Evolutionary conservation across 2,888 invertebrate genomes (phyloP).

Genomic region (Ophraella communa): DNA sequence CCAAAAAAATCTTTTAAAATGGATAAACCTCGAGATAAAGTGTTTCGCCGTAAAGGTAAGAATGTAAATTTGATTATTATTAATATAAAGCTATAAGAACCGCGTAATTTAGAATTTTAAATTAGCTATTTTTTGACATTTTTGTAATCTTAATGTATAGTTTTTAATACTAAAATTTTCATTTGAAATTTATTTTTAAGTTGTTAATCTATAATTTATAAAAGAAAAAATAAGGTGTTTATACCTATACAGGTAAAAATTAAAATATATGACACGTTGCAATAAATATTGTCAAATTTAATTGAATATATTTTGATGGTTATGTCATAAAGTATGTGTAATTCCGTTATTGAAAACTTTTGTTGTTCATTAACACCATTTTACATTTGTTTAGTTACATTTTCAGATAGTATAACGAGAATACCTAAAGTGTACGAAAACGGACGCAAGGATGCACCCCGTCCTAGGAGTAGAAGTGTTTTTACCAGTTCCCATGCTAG

Average conservation of each 20-base stretch:
- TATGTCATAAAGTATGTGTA: neutral
- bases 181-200: too few species aligned
- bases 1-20: conserved; percentile 47
- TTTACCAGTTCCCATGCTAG: conserved; percentile 72
- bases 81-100: neutral
- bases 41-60: conserved; percentile 58
- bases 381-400: conserved; percentile 35
- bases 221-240: too few species aligned
- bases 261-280: too few species aligned
- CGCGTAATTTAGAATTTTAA: neutral
- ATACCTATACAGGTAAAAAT: too few species aligned
- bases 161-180: too few species aligned
- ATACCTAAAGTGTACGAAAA: conserved; percentile 50
- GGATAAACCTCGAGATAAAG: conserved; percentile 53
- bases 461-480: conserved; percentile 68
- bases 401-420: conserved; percentile 56
- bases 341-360: neutral
- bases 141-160: neutral
- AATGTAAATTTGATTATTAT: neutral
- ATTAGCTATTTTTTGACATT: neutral
- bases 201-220: too few species aligned
- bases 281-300: too few species aligned
- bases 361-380: neutral
- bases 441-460: conserved; percentile 59
- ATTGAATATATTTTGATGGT: too few species aligned